phyloP scores from a whole-genome alignment of 2,797 vertebrate species.

The Pristis pectinata region DNA sequence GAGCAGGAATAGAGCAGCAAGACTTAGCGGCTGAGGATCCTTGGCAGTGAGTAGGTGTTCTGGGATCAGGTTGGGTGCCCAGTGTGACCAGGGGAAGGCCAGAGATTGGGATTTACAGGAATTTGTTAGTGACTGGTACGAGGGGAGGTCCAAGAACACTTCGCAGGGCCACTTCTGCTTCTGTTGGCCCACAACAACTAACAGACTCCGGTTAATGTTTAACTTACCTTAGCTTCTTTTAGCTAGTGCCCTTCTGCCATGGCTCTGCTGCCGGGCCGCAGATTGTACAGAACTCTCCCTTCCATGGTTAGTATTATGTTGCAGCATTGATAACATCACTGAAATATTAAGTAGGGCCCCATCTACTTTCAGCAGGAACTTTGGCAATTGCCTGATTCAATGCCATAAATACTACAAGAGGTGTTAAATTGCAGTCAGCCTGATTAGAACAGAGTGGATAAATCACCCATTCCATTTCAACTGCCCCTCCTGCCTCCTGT shows the following conservation, averaged over 20 bases:
- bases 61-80: background rate
- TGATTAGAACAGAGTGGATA: background rate
- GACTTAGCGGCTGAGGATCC: too few relatives aligned
- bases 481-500: too few relatives aligned
- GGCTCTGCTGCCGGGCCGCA: background rate
- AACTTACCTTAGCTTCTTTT: background rate
- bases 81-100: background rate
- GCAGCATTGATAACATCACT: background rate
- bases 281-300: background rate
- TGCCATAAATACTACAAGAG: background rate
- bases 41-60: background rate
- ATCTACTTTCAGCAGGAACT: background rate
- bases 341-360: background rate
- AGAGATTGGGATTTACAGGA: background rate
- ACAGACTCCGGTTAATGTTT: background rate
- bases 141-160: background rate
- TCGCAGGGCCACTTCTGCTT: background rate
- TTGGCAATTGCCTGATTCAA: background rate
- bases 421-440: background rate
- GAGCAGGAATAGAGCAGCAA: background rate
- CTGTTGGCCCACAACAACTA: background rate
- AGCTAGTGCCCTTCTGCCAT: background rate
- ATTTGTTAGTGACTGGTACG: too few relatives aligned
- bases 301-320: background rate
- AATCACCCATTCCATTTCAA: background rate